These are phyloP conservation scores for Drosophila ercepeae DNA, from an alignment of 1,140 invertebrate genomes.

Conservation along the genomic window DNA sequence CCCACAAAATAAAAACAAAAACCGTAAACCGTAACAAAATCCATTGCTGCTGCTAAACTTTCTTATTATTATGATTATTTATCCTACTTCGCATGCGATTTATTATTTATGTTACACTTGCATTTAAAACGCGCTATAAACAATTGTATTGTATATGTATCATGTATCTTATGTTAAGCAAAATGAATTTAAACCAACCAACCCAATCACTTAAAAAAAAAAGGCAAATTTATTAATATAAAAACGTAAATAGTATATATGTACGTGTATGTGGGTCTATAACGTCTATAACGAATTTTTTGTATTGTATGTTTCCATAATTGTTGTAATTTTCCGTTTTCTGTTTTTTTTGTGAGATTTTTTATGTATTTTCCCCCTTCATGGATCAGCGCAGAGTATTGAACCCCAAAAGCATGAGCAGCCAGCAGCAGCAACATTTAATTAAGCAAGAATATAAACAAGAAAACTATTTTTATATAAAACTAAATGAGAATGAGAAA, in stretches of 20 bases:
- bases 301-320: constrained; percentile 21
- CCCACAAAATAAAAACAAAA: constrained; percentile 5
- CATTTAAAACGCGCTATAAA: constrained; percentile 67
- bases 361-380: constrained; percentile 21
- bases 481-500: constrained; percentile 41
- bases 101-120: constrained; percentile 76
- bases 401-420: constrained; percentile 39
- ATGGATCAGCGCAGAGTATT: constrained; percentile 62
- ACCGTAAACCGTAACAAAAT: constrained; percentile 28
- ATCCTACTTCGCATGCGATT: constrained; percentile 52
- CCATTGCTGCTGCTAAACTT: constrained; percentile 72
- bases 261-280: constrained; percentile 23
- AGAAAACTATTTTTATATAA: constrained; percentile 80
- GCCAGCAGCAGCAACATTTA: constrained; percentile 77
- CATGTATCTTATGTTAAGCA: constrained; percentile 69
- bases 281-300: constrained; percentile 23
- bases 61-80: constrained; percentile 54
- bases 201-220: constrained; percentile 45
- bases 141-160: no score
- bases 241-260: constrained; percentile 21
- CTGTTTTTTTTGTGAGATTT: constrained; percentile 12
- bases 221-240: constrained; percentile 21
- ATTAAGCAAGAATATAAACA: constrained; percentile 78
- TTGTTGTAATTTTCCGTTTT: constrained; percentile 16
- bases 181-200: constrained; percentile 60